Percentiles rank a stretch among this genome's conserved stretches.
These are phyloP conservation scores for Calliopsis andreniformis DNA, from an alignment of 1,140 invertebrate species.

Conservation along the genomic window DNA sequence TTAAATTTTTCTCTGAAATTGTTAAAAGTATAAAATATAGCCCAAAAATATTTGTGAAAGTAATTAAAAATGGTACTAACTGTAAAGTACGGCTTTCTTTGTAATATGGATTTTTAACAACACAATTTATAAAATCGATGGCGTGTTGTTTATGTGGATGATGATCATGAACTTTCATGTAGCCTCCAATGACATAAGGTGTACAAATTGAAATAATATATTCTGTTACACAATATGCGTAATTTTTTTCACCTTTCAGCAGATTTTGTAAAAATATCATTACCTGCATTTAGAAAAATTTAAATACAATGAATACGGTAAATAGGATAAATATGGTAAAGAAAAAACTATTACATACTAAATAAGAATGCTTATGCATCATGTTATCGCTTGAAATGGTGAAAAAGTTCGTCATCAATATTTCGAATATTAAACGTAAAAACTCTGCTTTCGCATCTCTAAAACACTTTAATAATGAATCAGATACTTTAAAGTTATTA, in stretches of 20 bases:
- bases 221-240: conserved; percentile 64
- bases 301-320: no score
- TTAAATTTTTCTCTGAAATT: conserved; percentile 71
- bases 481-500: conserved; percentile 67
- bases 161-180: conserved; percentile 73
- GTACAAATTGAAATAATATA: conserved; percentile 71
- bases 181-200: conserved; percentile 70
- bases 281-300: conserved; percentile 69
- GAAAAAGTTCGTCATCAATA: conserved; percentile 70
- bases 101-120: conserved; percentile 71
- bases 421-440: conserved; percentile 70
- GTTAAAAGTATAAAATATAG: conserved; percentile 26
- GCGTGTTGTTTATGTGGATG: conserved; percentile 76
- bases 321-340: no score
- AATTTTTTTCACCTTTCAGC: conserved; percentile 64
- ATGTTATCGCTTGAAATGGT: conserved; percentile 66
- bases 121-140: conserved; percentile 68
- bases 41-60: conserved; percentile 3
- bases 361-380: conserved; percentile 74
- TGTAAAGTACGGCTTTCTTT: conserved; percentile 60
- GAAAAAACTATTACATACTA: conserved; percentile 65
- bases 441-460: conserved; percentile 68
- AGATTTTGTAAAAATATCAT: conserved; percentile 73
- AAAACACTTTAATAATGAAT: conserved; percentile 73
- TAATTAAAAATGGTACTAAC: conserved; percentile 50